A percentile compares a stretch with the other conserved stretches of the same genome.
phyloP scores from a whole-genome alignment of 1,140 invertebrate genomes.

The Drosophila mauritiana region DNA sequence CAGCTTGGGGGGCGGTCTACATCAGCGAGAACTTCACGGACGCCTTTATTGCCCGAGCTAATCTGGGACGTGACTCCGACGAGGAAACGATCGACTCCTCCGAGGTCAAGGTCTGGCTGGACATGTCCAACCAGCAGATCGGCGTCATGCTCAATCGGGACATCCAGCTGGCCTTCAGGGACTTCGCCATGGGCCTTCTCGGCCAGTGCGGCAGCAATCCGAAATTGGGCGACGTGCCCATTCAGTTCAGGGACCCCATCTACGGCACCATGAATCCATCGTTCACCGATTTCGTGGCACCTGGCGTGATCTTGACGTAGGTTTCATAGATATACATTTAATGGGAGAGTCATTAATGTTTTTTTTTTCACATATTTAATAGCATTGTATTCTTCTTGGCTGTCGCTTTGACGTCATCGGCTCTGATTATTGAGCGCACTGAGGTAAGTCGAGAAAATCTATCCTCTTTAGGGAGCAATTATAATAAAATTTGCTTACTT shows the following conservation, averaged over 20 bases:
- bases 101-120: constrained; percentile 93
- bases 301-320: constrained; percentile 97
- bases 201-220: constrained; percentile 90
- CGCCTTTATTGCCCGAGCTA: constrained; percentile 90
- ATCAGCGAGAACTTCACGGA: constrained; percentile 95
- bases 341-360: constrained; percentile 21
- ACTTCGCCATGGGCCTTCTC: constrained; percentile 91
- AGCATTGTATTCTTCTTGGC: constrained; percentile 98
- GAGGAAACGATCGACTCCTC: constrained; percentile 92
- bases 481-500: not conserved
- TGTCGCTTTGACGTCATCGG: constrained; percentile 96
- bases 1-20: constrained; percentile 94
- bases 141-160: constrained; percentile 92
- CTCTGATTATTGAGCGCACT: constrained; percentile 95
- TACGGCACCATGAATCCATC: constrained; percentile 94
- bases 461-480: not conserved
- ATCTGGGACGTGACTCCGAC: constrained; percentile 88
- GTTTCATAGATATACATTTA: constrained; percentile 58
- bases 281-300: constrained; percentile 97
- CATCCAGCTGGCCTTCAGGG: constrained; percentile 91
- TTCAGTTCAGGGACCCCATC: constrained; percentile 92
- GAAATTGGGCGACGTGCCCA: constrained; percentile 92
- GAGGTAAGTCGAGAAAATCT: constrained; percentile 68
- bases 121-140: constrained; percentile 97
- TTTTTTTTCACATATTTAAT: constrained; percentile 54